Evolutionary conservation across 2,113 vertebrate genomes (phyloP).

Genomic region (Grammomys dolichurus): DNA sequence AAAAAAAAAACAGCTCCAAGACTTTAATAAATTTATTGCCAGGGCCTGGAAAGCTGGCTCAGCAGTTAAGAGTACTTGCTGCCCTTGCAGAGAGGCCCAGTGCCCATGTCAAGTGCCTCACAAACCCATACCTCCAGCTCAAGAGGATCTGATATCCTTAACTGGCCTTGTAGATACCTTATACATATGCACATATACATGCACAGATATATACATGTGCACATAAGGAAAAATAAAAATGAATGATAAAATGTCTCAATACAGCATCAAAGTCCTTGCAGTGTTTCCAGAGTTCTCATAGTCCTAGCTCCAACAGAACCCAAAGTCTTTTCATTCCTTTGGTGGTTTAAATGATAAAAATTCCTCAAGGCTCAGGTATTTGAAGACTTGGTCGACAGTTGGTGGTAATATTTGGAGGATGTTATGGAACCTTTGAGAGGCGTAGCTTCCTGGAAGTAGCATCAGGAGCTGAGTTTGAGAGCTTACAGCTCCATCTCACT

Average conservation of each 20-base stretch:
- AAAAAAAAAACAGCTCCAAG: background rate
- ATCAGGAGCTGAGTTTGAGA: background rate
- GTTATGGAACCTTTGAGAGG: too few species aligned
- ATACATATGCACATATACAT: background rate
- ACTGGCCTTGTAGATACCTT: background rate
- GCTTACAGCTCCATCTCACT: background rate
- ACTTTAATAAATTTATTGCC: background rate
- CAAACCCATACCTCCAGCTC: background rate
- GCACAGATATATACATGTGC: background rate
- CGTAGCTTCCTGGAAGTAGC: background rate
- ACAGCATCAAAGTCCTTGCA: background rate
- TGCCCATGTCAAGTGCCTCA: background rate
- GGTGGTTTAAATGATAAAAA: background rate
- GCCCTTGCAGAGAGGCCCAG: background rate
- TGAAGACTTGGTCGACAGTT: background rate
- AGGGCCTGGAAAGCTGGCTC: background rate
- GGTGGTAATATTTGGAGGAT: background rate
- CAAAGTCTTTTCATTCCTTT: slow-evolving; percentile 51
- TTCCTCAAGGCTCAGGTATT: too few species aligned
- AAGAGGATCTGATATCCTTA: background rate
- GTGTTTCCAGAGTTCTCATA: background rate
- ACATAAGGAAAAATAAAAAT: background rate
- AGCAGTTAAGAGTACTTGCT: background rate
- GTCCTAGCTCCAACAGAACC: background rate
- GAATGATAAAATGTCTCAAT: background rate